Conservation (phyloP, 2,888 invertebrate genomes). For the Drosophila sordidula region DNA sequence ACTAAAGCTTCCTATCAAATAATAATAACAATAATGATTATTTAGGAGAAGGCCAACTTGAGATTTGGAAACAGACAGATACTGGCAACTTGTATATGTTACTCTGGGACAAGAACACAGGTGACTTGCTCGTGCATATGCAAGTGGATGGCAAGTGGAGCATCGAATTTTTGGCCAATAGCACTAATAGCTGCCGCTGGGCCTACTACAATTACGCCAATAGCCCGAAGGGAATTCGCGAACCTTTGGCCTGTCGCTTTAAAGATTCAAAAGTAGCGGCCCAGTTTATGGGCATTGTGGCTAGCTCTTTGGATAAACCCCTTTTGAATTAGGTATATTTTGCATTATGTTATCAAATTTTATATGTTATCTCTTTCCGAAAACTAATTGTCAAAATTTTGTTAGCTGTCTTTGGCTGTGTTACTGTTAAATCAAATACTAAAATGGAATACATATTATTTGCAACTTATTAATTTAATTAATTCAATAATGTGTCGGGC, state of each 20-base stretch:
- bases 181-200: constrained; percentile 45
- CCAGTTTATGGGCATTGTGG: constrained; percentile 31
- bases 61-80: constrained; percentile 32
- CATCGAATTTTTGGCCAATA: constrained; percentile 32
- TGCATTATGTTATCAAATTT: neutral
- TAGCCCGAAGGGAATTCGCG: constrained; percentile 30
- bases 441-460: neutral
- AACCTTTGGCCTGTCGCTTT: constrained; percentile 49
- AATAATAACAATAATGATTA: neutral
- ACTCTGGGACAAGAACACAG: constrained; percentile 31
- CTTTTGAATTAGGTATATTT: neutral
- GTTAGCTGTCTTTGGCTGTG: neutral
- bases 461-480: too few species aligned
- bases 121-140: constrained; percentile 41
- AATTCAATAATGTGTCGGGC: too few species aligned
- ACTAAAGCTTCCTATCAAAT: neutral
- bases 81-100: constrained; percentile 26
- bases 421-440: neutral
- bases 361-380: neutral
- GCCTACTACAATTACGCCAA: constrained; percentile 41
- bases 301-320: constrained; percentile 8
- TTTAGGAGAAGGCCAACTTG: constrained; percentile 44
- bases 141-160: constrained; percentile 35
- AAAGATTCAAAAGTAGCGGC: constrained; percentile 29
- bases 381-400: neutral